Evolutionary conservation across 2,113 vertebrate genomes (phyloP).

Genomic region (Lamprologus tigripictilis): DNA sequence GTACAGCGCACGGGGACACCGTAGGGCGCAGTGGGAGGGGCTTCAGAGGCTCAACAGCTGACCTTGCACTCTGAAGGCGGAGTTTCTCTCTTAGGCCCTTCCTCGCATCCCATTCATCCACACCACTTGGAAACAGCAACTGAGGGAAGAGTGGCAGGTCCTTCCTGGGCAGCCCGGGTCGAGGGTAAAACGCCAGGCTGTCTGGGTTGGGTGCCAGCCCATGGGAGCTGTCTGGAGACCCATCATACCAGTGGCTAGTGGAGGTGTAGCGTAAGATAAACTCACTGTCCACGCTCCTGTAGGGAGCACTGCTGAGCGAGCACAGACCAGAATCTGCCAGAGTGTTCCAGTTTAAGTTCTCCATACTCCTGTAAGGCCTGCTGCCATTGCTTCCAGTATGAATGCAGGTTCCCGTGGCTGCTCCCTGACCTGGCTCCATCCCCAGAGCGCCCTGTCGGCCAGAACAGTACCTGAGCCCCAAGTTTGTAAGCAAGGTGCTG

Average conservation of each 20-base stretch:
- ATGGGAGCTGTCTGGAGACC: slow-evolving; percentile 56
- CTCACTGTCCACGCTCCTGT: slow-evolving; percentile 75
- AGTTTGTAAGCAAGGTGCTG: slow-evolving; percentile 72
- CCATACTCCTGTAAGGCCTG: slow-evolving; percentile 82
- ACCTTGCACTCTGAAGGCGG: slow-evolving; percentile 74
- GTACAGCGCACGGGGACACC: slow-evolving; percentile 25
- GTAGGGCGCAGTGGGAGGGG: slow-evolving; percentile 69
- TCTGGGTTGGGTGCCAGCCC: slow-evolving; percentile 54
- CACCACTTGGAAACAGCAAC: slow-evolving; percentile 68
- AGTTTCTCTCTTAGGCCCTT: slow-evolving; percentile 81
- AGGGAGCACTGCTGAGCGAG: slow-evolving; percentile 52
- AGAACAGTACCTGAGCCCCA: slow-evolving; percentile 75
- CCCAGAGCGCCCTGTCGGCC: slow-evolving; percentile 52
- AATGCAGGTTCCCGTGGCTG: neutral
- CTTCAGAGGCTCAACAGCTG: slow-evolving; percentile 65
- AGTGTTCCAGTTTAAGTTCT: slow-evolving; percentile 80
- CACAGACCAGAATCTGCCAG: slow-evolving; percentile 61
- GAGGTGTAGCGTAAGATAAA: slow-evolving; percentile 73
- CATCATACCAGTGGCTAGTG: slow-evolving; percentile 71
- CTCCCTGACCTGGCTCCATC: slow-evolving; percentile 26
- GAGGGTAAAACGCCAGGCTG: slow-evolving; percentile 57
- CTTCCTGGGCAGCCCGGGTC: slow-evolving; percentile 49
- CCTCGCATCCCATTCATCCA: slow-evolving; percentile 72
- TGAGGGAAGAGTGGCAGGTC: slow-evolving; percentile 74
- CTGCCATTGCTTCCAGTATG: slow-evolving; percentile 12